Conservation (phyloP, 2,113 vertebrate genomes). For the Anarrhichthys ocellatus region DNA sequence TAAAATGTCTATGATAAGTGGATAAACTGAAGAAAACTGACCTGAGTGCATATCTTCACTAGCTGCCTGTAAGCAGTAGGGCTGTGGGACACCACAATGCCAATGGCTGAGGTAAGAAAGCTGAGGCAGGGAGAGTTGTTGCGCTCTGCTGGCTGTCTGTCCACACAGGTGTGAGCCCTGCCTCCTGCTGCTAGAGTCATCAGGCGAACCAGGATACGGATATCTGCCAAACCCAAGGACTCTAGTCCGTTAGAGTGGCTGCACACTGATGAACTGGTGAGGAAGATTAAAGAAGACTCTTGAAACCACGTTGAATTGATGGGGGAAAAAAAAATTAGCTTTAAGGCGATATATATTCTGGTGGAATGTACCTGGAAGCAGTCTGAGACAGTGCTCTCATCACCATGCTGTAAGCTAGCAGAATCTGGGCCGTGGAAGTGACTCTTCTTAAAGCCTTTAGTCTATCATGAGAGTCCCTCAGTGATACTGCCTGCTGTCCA, state of each 20-base stretch:
- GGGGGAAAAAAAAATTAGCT: too few relatives aligned
- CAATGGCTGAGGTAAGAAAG: slow-evolving; percentile 85
- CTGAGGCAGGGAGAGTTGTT: slow-evolving; percentile 79
- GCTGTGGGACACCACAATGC: slow-evolving; percentile 83
- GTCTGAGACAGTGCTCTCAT: slow-evolving; percentile 85
- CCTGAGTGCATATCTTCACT: slow-evolving; percentile 87
- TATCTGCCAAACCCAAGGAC: slow-evolving; percentile 85
- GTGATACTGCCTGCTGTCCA: slow-evolving; percentile 83
- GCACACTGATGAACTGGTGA: slow-evolving; percentile 72
- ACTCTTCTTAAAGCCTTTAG: slow-evolving; percentile 84
- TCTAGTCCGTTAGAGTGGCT: slow-evolving; percentile 84
- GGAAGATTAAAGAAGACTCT: neutral
- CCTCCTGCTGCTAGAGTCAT: slow-evolving; percentile 85
- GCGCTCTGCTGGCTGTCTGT: slow-evolving; percentile 66
- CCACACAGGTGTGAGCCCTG: slow-evolving; percentile 76
- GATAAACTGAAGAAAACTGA: slow-evolving; percentile 39
- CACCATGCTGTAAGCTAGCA: slow-evolving; percentile 87
- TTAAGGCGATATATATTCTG: neutral
- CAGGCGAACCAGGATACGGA: slow-evolving; percentile 84
- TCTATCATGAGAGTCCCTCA: slow-evolving; percentile 83
- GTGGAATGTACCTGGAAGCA: slow-evolving; percentile 76
- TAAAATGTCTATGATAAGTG: neutral
- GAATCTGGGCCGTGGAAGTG: slow-evolving; percentile 84
- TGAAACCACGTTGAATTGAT: slow-evolving; percentile 17
- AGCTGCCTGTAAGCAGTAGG: slow-evolving; percentile 82